Evolutionary conservation across 2,797 vertebrate species (phyloP), one percentile per base, ranked within the genome.

Genomic region (Luscinia luscinia): DNA sequence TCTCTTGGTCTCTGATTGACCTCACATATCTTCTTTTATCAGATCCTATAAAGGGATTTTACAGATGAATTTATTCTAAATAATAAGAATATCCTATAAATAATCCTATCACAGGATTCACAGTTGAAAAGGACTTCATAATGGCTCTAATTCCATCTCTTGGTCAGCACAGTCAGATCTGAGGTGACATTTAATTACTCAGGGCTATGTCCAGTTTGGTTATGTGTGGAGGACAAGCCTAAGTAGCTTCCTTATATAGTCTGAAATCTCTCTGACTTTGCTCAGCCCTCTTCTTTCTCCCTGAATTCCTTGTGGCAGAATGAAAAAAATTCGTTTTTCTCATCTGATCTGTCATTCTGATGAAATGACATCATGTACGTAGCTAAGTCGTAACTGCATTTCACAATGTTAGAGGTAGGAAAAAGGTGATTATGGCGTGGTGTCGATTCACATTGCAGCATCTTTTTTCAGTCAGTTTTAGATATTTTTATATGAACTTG

Each of bases 211-310:
- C 12, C 26, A 28, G 26, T 45, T 86, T 62, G 23, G 11, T 58
- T 83, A 32, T 38, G 12, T 17, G 9, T 67, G 10, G 21, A 84
- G 11, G 11, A 48, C 22, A 21, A 86, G 23, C 10, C 7, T 24
- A 69, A 59, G 20, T 1, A 63, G 3, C 5, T 6, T 52, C 12
- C 2, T 4, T 28, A 6, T 9, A 32, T 2, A 34, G 11, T 8
- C 10, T 86, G 24, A 81, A 77, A 48, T 55, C 21, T 77, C 32
- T 27, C 15, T 63, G 57, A 28, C 9, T 63, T 78, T 79, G 2
- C 9, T 11, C n/a, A 66, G 5, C 1, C 11, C 6, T 58, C 13
- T 30, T 54, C 27, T 54, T 73, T 88, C 18, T 61, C 23, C 28
- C 36, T 55, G 52, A 90, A 78, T 62, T 87, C 27, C 34, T 8